These are phyloP conservation scores for Hemithea aestivaria DNA, from an alignment of 2,888 invertebrate species.

Conservation along the genomic window DNA sequence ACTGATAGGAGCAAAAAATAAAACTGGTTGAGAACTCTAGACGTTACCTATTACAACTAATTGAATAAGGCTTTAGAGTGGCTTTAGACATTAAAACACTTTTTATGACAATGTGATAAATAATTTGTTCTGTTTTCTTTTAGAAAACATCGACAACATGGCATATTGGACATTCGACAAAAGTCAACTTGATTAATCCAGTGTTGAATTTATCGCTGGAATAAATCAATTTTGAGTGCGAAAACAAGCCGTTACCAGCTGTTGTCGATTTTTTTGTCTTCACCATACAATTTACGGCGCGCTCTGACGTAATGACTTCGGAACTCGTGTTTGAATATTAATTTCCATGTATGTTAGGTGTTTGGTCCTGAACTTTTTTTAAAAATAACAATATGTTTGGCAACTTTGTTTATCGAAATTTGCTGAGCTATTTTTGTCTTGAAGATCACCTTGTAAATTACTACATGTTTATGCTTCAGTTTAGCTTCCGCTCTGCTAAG, in stretches of 20 bases:
- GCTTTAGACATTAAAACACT: too few species aligned
- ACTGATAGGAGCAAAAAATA: too few species aligned
- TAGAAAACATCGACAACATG: slow-evolving; percentile 29
- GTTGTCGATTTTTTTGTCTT: slow-evolving; percentile 50
- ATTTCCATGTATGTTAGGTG: slow-evolving; percentile 6
- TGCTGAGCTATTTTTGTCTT: too few species aligned
- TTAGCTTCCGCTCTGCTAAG: too few species aligned
- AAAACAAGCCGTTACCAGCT: slow-evolving; percentile 48
- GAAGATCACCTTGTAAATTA: too few species aligned
- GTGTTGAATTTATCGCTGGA: slow-evolving; percentile 64
- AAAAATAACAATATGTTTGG: too few species aligned
- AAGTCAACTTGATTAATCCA: slow-evolving; percentile 70
- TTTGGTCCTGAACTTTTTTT: too few species aligned
- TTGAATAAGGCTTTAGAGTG: too few species aligned
- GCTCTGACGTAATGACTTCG: slow-evolving; percentile 33
- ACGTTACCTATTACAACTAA: too few species aligned
- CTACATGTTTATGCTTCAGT: too few species aligned
- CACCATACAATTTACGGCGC: slow-evolving; percentile 39
- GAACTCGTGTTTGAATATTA: slow-evolving; percentile 30
- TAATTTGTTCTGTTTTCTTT: slow-evolving; percentile 29
- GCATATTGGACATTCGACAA: slow-evolving; percentile 56
- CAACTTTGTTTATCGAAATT: too few species aligned
- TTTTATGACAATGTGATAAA: slow-evolving; percentile 1
- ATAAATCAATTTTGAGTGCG: slow-evolving; percentile 66
- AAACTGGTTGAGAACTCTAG: too few species aligned